Conservation (phyloP, 2,113 vertebrate genomes). For the Salvelinus alpinus region DNA sequence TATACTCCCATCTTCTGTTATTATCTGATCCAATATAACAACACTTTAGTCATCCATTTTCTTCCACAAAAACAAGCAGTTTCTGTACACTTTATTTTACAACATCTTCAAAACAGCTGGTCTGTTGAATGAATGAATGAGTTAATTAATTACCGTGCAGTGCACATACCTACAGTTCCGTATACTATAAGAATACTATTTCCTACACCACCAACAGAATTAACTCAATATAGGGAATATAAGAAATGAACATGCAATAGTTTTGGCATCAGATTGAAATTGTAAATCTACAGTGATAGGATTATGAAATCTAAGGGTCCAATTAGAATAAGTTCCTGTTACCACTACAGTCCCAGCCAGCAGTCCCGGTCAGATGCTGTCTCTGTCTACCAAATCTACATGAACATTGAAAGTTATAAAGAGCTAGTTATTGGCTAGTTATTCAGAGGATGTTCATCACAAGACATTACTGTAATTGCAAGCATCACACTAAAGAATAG, state of each 20-base stretch:
- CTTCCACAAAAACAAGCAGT: not conserved
- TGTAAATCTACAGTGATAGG: conserved; percentile 4
- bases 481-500: conserved; percentile 29
- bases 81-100: not conserved
- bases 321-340: conserved; percentile 53
- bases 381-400: conserved; percentile 24
- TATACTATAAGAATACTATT: no score
- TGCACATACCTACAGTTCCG: not conserved
- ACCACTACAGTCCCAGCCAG: conserved; percentile 34
- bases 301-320: conserved; percentile 36
- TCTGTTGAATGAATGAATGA: not conserved
- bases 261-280: conserved; percentile 12
- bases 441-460: conserved; percentile 36
- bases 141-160: not conserved
- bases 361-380: conserved; percentile 30
- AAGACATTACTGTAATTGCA: conserved; percentile 19
- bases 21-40: conserved; percentile 9
- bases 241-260: conserved; percentile 31
- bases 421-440: conserved; percentile 24
- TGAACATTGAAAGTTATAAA: conserved; percentile 12
- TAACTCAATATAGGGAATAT: conserved; percentile 23
- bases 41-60: not conserved
- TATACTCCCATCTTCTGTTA: conserved; percentile 10
- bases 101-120: not conserved
- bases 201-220: no score